phyloP scores from a whole-genome alignment of 2,797 vertebrate genomes.

The Liparis tanakae region DNA sequence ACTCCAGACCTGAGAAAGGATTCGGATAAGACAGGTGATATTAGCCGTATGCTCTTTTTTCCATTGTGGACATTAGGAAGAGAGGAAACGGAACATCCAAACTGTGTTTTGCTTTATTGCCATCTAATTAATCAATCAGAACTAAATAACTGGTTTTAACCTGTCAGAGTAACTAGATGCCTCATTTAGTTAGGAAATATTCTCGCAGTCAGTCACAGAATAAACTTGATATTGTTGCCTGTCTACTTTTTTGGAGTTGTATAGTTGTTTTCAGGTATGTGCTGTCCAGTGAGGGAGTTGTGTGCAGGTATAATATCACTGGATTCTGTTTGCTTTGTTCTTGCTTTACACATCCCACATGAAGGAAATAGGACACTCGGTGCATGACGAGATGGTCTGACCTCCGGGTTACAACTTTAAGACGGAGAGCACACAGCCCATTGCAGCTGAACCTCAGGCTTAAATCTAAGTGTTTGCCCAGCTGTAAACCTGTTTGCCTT shows the following conservation, averaged over 20 bases:
- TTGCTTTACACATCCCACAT: slow-evolving; percentile 12
- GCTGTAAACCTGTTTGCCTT: slow-evolving; percentile 80
- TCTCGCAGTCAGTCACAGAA: slow-evolving; percentile 8
- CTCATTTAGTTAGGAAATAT: slow-evolving; percentile 8
- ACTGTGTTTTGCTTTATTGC: slow-evolving; percentile 16
- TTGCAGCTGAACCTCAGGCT: slow-evolving; percentile 60
- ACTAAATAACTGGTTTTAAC: slow-evolving; percentile 9
- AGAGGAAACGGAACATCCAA: slow-evolving; percentile 49
- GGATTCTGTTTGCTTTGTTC: slow-evolving; percentile 17
- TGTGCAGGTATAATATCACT: slow-evolving; percentile 1
- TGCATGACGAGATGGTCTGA: slow-evolving; percentile 23
- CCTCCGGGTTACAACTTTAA: slow-evolving; percentile 36
- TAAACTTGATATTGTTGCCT: neutral
- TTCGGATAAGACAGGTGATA: slow-evolving; percentile 48
- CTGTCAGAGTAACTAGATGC: neutral
- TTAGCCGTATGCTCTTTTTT: slow-evolving; percentile 26
- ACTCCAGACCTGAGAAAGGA: slow-evolving; percentile 40
- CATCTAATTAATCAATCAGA: neutral
- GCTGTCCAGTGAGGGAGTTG: neutral
- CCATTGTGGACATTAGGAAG: slow-evolving; percentile 18
- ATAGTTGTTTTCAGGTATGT: slow-evolving; percentile 2
- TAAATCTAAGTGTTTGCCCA: slow-evolving; percentile 77
- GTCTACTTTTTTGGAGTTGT: neutral
- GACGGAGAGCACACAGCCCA: slow-evolving; percentile 41
- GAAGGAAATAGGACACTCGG: slow-evolving; percentile 20